Evolutionary conservation across 2,797 vertebrate genomes (phyloP).

Genomic region (Eulemur rubriventer): DNA sequence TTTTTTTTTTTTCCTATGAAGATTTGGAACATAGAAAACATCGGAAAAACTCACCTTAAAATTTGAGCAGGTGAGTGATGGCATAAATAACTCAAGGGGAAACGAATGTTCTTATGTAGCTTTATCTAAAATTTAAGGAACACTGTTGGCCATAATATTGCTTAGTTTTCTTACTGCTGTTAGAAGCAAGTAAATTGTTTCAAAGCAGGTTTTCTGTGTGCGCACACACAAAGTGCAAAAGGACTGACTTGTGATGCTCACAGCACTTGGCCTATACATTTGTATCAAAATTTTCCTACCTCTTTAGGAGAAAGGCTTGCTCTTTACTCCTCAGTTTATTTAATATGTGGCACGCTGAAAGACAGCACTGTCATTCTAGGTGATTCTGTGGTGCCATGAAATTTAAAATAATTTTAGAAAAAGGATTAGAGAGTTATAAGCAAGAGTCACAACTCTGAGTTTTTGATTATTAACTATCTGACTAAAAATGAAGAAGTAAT

Average conservation of each 20-base stretch:
- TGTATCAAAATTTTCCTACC: conserved; percentile 75
- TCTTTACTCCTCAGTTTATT: conserved; percentile 51
- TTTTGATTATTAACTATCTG: conserved; percentile 73
- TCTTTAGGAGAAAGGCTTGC: conserved; percentile 53
- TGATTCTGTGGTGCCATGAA: background rate
- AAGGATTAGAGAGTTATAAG: no score
- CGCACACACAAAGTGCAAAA: conserved; percentile 71
- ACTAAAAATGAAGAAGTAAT: conserved; percentile 73
- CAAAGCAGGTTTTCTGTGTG: conserved; percentile 49
- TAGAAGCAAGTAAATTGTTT: conserved; percentile 82
- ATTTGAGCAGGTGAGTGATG: conserved; percentile 75
- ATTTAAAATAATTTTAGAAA: no score
- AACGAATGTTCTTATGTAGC: conserved; percentile 80
- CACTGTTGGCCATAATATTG: conserved; percentile 64
- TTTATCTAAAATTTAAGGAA: conserved; percentile 81
- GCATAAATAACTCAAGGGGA: conserved; percentile 72
- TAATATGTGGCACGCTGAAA: conserved; percentile 68
- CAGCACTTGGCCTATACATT: conserved; percentile 77
- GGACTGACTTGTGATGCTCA: conserved; percentile 81
- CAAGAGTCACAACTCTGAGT: no score
- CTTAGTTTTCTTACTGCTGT: conserved; percentile 79
- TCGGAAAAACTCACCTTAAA: conserved; percentile 56
- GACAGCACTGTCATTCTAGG: conserved; percentile 44
- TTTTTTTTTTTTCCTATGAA: conserved; percentile 38
- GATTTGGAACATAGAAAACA: conserved; percentile 48